These are phyloP conservation scores for Diadophis punctatus DNA, from an alignment of 2,113 vertebrate genomes.

Conservation along the genomic window DNA sequence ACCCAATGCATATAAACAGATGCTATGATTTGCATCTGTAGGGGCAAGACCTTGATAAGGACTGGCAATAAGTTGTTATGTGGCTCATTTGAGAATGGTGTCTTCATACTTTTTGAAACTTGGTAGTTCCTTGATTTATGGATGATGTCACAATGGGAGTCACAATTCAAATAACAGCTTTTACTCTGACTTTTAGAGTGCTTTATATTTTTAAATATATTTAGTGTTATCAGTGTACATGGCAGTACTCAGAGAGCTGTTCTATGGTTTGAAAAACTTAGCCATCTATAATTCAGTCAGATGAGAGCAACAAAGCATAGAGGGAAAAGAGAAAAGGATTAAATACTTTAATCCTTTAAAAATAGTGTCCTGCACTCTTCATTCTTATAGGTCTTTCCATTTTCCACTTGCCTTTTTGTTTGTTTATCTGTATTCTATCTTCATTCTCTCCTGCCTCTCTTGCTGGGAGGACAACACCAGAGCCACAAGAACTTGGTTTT, in stretches of 20 bases:
- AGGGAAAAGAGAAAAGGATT: neutral
- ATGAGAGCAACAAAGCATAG: neutral
- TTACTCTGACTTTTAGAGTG: neutral
- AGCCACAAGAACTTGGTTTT: too few relatives aligned
- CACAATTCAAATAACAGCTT: neutral
- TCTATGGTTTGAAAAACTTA: neutral
- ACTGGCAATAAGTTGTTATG: neutral
- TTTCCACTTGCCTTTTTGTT: neutral
- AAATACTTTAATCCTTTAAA: neutral
- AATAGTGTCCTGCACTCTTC: neutral
- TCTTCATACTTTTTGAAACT: neutral
- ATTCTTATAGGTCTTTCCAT: neutral
- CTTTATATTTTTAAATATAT: neutral
- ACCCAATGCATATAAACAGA: neutral
- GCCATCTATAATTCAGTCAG: neutral
- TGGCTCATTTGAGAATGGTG: neutral
- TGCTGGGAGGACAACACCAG: too few relatives aligned
- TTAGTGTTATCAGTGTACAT: neutral
- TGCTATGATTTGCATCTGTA: neutral
- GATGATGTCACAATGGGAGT: neutral
- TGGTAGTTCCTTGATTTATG: neutral
- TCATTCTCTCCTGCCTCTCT: too few relatives aligned
- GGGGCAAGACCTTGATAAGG: neutral
- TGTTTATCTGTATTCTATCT: neutral
- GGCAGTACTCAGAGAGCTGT: neutral